phyloP scores from a whole-genome alignment of 2,888 invertebrate species.

The Mechanitis messenoides region DNA sequence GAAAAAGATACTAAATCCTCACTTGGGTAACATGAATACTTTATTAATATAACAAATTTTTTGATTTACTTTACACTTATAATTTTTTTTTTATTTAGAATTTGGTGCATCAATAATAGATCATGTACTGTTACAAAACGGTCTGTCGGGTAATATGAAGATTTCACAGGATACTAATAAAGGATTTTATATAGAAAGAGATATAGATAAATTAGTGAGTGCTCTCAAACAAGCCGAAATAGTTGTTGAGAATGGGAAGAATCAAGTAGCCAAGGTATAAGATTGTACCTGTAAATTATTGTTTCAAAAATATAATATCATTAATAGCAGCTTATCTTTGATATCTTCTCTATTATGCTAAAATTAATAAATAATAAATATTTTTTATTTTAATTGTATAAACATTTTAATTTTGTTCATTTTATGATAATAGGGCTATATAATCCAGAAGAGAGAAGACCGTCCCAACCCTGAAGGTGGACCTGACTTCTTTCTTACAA shows the following conservation, averaged over 20 bases:
- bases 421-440: constrained; percentile 80
- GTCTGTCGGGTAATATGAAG: constrained; percentile 78
- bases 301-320: neutral
- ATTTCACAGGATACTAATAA: constrained; percentile 63
- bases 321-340: too few relatives aligned
- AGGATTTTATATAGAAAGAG: constrained; percentile 79
- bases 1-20: constrained; percentile 88
- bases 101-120: constrained; percentile 95
- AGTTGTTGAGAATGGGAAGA: constrained; percentile 77
- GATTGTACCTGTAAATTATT: constrained; percentile 3
- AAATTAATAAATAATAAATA: too few relatives aligned
- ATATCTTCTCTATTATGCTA: too few relatives aligned
- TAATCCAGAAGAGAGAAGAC: constrained; percentile 89
- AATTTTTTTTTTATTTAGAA: constrained; percentile 64
- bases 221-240: constrained; percentile 83
- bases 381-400: too few relatives aligned
- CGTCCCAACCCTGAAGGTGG: constrained; percentile 73
- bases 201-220: constrained; percentile 77
- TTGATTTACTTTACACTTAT: neutral
- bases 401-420: neutral
- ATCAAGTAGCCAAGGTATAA: constrained; percentile 74
- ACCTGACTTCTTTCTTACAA: constrained; percentile 81
- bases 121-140: constrained; percentile 86
- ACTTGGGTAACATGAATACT: constrained; percentile 75
- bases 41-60: neutral